Evolutionary conservation across 2,113 vertebrate genomes (phyloP).

Genomic region (Illadopsis cleaveri): DNA sequence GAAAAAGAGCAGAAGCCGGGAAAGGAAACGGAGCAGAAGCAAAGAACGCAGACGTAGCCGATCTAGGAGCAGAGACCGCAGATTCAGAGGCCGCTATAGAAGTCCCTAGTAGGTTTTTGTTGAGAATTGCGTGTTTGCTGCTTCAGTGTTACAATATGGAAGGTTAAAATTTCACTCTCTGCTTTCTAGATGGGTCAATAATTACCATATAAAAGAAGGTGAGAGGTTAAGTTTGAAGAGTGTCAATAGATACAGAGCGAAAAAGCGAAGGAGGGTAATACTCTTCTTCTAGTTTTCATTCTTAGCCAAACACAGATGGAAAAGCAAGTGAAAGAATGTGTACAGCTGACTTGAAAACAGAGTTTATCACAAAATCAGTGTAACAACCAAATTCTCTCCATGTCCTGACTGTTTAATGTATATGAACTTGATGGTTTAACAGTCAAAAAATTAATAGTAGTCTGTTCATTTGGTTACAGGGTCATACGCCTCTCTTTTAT

Average conservation of each 20-base stretch:
- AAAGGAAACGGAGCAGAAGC: constrained; percentile 87
- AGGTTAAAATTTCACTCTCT: neutral
- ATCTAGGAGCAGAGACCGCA: constrained; percentile 86
- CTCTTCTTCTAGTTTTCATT: neutral
- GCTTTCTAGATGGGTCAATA: neutral
- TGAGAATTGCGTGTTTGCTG: neutral
- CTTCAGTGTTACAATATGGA: neutral
- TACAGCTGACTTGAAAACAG: neutral
- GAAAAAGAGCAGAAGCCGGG: constrained; percentile 87
- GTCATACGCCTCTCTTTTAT: neutral
- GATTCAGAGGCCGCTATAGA: constrained; percentile 87
- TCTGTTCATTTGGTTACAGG: neutral
- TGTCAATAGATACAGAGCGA: neutral
- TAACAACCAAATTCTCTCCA: neutral
- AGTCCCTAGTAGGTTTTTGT: constrained; percentile 87
- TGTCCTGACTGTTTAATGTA: neutral
- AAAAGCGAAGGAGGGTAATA: neutral
- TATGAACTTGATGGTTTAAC: neutral
- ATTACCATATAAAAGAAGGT: neutral
- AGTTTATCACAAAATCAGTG: neutral
- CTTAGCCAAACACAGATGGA: neutral
- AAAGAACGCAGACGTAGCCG: constrained; percentile 88
- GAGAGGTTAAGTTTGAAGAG: neutral
- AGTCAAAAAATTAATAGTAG: neutral
- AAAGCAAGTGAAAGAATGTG: neutral